Evolutionary conservation across 1,140 invertebrate species (phyloP).

Genomic region (Stegodyphus dumicola): DNA sequence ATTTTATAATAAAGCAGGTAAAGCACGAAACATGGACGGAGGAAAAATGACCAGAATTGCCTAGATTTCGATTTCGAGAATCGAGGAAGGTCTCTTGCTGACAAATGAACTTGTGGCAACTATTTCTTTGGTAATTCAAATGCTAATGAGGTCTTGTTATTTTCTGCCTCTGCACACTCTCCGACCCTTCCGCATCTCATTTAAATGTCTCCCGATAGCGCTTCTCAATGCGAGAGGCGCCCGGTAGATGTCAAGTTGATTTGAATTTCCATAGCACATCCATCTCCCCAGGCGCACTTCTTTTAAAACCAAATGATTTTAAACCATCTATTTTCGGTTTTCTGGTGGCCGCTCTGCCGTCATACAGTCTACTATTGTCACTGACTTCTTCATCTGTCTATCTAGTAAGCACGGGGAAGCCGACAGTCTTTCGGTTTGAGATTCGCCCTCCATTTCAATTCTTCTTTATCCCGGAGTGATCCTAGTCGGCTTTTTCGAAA

Average conservation of each 20-base stretch:
- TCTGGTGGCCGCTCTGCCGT: slow-evolving; percentile 32
- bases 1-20: background rate
- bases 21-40: background rate
- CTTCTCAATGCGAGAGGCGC: slow-evolving; percentile 19
- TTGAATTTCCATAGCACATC: slow-evolving; percentile 61
- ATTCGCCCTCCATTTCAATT: slow-evolving; percentile 29
- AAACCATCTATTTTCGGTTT: slow-evolving; percentile 58
- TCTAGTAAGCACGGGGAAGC: slow-evolving; percentile 3
- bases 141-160: slow-evolving; percentile 62
- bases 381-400: slow-evolving; percentile 13
- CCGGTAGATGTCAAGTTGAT: slow-evolving; percentile 60
- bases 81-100: slow-evolving; percentile 39
- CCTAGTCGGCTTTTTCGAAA: slow-evolving; percentile 28
- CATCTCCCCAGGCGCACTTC: slow-evolving; percentile 50
- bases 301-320: slow-evolving; percentile 60
- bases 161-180: slow-evolving; percentile 56
- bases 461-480: slow-evolving; percentile 44
- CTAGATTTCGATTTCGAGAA: background rate
- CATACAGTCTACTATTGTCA: background rate
- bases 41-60: background rate
- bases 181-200: slow-evolving; percentile 39
- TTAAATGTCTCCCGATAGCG: slow-evolving; percentile 31
- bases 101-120: slow-evolving; percentile 59
- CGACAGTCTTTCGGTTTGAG: slow-evolving; percentile 39
- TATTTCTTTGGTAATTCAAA: slow-evolving; percentile 60